Evolutionary conservation across 2,888 invertebrate species (phyloP).

Genomic region (Anthoptus insignis): DNA sequence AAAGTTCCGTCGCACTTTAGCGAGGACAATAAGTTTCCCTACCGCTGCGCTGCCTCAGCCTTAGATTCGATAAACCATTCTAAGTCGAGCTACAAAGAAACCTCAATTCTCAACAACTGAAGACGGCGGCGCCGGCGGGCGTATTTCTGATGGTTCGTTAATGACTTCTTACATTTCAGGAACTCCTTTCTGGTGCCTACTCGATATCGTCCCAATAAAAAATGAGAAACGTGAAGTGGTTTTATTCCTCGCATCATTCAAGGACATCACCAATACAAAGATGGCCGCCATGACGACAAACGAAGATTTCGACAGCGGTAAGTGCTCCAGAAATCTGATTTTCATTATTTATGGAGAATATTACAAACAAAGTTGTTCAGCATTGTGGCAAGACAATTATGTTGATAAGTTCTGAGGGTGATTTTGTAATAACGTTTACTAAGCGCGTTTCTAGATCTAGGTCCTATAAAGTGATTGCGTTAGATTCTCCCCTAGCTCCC

Average conservation of each 20-base stretch:
- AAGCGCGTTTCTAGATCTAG: conserved; percentile 74
- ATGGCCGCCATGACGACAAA: conserved; percentile 95
- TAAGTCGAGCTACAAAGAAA: too few species aligned
- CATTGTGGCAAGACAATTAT: neutral
- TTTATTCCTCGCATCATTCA: conserved; percentile 98
- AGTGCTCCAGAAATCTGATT: conserved; percentile 77
- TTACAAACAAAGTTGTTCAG: conserved; percentile 21
- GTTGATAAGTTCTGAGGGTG: neutral
- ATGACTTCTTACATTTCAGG: conserved; percentile 85
- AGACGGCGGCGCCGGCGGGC: too few species aligned
- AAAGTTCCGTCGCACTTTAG: too few species aligned
- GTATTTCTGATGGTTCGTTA: neutral
- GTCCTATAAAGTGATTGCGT: conserved; percentile 61
- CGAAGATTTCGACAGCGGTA: conserved; percentile 96
- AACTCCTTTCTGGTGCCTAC: conserved; percentile 97
- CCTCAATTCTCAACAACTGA: too few species aligned
- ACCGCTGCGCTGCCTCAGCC: too few species aligned
- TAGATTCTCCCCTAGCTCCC: conserved; percentile 79
- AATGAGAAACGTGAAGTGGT: conserved; percentile 99
- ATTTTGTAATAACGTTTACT: conserved; percentile 64
- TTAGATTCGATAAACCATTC: too few species aligned
- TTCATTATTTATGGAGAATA: conserved; percentile 9
- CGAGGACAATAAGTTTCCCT: too few species aligned
- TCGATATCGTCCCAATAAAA: conserved; percentile 99
- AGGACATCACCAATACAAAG: conserved; percentile 98